Conservation (phyloP, 2,888 invertebrate genomes). For the Limnephilus marmoratus region DNA sequence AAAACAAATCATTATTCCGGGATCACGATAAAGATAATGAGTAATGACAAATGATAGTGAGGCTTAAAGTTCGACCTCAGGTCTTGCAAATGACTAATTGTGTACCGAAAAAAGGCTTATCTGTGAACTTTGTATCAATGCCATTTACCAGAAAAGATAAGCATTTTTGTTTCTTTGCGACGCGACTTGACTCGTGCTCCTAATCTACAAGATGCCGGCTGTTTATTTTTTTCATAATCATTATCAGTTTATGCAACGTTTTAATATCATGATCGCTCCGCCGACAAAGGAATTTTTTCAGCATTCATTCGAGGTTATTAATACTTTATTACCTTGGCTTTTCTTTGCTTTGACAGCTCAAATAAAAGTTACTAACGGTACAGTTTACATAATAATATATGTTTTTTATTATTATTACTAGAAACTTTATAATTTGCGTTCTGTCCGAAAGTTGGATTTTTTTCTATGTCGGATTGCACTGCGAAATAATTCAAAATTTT, state of each 20-base stretch:
- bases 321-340: not conserved
- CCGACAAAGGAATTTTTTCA: conserved; percentile 4
- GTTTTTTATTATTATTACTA: too few species aligned
- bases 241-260: conserved; percentile 6
- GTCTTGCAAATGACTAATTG: not conserved
- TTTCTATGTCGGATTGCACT: too few species aligned
- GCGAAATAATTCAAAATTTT: too few species aligned
- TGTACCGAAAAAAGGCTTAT: not conserved
- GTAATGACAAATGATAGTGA: not conserved
- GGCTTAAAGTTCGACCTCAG: too few species aligned
- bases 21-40: not conserved
- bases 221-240: conserved; percentile 11
- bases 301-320: not conserved
- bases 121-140: not conserved
- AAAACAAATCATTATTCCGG: not conserved
- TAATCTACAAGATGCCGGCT: not conserved
- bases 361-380: not conserved
- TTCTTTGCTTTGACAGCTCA: conserved; percentile 5
- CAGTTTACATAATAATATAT: not conserved
- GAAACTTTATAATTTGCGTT: too few species aligned
- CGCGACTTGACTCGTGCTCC: not conserved
- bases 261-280: conserved; percentile 11
- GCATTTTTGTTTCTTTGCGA: not conserved
- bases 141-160: not conserved
- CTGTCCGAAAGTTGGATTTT: too few species aligned